Conservation (phyloP, 2,888 invertebrate genomes). For the Nemapogon koenigi region DNA sequence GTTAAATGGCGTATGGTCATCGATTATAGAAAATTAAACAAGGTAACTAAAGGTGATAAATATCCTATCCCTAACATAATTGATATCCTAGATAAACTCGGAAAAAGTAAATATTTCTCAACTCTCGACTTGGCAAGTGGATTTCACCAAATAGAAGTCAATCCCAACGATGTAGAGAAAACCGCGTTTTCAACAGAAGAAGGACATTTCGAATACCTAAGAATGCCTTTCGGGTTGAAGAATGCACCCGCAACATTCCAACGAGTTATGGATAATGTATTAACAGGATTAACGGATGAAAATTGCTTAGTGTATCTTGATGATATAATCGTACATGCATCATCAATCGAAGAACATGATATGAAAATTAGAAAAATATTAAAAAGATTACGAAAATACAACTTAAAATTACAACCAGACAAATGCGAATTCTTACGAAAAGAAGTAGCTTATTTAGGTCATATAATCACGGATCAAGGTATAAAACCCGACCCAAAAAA, state of each 20-base stretch:
- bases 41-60: constrained; percentile 16
- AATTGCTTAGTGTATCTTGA: constrained; percentile 1
- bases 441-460: constrained; percentile 14
- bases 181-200: constrained; percentile 20
- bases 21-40: constrained; percentile 15
- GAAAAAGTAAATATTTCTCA: constrained; percentile 17
- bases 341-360: background rate
- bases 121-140: constrained; percentile 18
- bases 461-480: constrained; percentile 9
- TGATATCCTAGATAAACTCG: constrained; percentile 17
- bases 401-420: constrained; percentile 13
- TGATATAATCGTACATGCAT: background rate
- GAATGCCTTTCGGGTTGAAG: constrained; percentile 26
- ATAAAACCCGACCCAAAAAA: constrained; percentile 10
- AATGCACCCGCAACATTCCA: constrained; percentile 27
- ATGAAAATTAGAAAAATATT: background rate
- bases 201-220: constrained; percentile 23
- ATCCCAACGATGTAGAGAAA: constrained; percentile 16
- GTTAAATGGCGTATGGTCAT: constrained; percentile 10
- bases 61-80: constrained; percentile 18
- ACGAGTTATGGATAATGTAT: constrained; percentile 21
- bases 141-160: constrained; percentile 18
- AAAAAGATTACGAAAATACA: background rate
- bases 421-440: constrained; percentile 15
- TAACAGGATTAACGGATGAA: background rate